Percentiles rank a stretch among this genome's conserved stretches.
Conservation (phyloP, 2,888 invertebrate species). For the Lissocephala sabroskyi region DNA sequence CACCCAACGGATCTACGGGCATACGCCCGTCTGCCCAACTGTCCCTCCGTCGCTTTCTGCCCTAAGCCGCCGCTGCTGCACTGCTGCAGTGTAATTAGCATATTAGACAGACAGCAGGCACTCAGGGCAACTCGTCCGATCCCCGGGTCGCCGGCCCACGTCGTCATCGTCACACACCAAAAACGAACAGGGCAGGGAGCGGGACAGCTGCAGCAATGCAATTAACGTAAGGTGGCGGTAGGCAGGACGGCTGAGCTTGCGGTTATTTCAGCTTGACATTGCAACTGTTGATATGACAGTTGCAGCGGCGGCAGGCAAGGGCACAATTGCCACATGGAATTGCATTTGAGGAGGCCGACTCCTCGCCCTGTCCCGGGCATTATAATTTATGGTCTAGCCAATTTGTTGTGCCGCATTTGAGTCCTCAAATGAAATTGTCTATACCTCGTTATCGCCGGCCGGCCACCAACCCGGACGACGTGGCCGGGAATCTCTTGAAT, state of each 20-base stretch:
- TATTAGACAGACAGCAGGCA: slow-evolving; percentile 39
- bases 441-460: slow-evolving; percentile 13
- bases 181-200: not conserved
- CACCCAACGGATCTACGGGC: slow-evolving; percentile 4
- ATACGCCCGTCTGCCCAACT: not conserved
- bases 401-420: slow-evolving; percentile 37
- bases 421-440: slow-evolving; percentile 31
- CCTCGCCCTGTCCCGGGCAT: slow-evolving; percentile 17
- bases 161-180: no score
- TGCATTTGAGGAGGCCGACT: not conserved
- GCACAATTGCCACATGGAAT: slow-evolving; percentile 6
- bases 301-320: no score
- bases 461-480: no score
- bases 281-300: slow-evolving; percentile 45
- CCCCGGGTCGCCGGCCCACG: no score
- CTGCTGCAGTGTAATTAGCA: slow-evolving; percentile 50
- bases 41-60: no score
- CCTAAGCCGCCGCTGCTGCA: slow-evolving; percentile 21
- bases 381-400: slow-evolving; percentile 44
- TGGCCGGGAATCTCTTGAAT: no score
- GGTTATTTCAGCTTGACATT: not conserved
- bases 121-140: no score
- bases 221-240: slow-evolving; percentile 47
- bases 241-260: not conserved
- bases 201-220: slow-evolving; percentile 37